phyloP scores from a whole-genome alignment of 2,797 vertebrate genomes.

The Choloepus didactylus region DNA sequence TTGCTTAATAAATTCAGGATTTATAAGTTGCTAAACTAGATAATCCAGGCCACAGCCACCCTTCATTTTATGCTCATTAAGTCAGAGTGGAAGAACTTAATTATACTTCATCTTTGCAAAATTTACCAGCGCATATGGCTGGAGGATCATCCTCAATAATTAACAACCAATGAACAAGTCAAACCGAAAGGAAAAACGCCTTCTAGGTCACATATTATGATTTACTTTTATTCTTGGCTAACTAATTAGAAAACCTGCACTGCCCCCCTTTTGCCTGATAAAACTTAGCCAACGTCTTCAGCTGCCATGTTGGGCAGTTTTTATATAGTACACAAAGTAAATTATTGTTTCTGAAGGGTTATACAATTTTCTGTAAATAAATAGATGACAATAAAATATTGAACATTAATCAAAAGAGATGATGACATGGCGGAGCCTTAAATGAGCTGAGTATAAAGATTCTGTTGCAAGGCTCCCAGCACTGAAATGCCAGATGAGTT shows the following conservation, averaged over 20 bases:
- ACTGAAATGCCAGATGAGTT: accelerated
- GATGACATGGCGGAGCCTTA: accelerated
- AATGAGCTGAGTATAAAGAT: not conserved
- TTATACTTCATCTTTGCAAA: not conserved
- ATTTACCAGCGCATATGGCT: not conserved
- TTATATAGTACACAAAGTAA: accelerated
- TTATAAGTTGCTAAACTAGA: not conserved
- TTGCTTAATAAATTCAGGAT: not conserved
- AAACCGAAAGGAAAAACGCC: not conserved
- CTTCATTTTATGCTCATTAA: accelerated
- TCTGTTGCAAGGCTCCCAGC: accelerated
- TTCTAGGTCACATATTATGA: not conserved
- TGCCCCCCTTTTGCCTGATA: not conserved
- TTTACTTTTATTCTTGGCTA: not conserved
- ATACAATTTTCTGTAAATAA: not conserved
- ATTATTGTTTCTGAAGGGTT: not conserved
- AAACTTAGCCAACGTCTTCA: accelerated
- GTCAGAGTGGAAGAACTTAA: not conserved
- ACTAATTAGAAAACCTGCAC: not conserved
- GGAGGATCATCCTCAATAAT: not conserved
- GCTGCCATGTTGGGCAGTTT: not conserved
- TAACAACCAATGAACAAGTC: not conserved
- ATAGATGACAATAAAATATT: not conserved
- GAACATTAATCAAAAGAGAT: not conserved
- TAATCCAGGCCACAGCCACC: not conserved